Evolutionary conservation across 30 jellyfish, hydroid and myxozoan genomes (phyloP), one percentile per base, ranked within the genome.

Genomic region (Rhopilema esculentum): DNA sequence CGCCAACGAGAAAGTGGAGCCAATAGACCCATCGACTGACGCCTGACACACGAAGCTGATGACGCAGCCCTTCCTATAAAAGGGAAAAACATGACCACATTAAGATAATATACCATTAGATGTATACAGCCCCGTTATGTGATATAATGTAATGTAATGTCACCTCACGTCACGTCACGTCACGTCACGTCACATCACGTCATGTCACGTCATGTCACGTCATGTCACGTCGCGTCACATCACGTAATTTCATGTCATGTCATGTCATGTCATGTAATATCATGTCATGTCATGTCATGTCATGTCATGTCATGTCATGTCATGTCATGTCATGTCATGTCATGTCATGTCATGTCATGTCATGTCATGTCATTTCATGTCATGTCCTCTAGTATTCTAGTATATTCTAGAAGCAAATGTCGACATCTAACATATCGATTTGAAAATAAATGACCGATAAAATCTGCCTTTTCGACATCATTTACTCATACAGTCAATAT

Each of bases 21-120:
- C 98, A 92, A 66, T 92, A 92, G 22, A 92, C 82, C 50, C 66
- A 53, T 16, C 98, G 96, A 63, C 66, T 92, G 49, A 86, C 92
- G 26, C 98, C 98, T 32, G 92, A 83, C 20, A 92, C 98, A 0
- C 98, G 96, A 4, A 87, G 86, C 79, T 79, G 96, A 64, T 92
- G 98, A 31, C 98, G 98, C 19, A 92, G 22, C 26, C 98, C 98
- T 9, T 76, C 73, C 98, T 92, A 66, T 72, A 66, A 72, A n/a
- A 75, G 0, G 12, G 12, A 57, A 67, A 0, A 15, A 27, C 26
- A 63, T 20, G 61, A 49, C 0, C 0, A 0, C 16, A 22, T 64
- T 15, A 21, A 63, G 9, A 6, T 2, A 40, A 40, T 40, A 12
- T 12, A n/a, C n/a, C n/a, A n/a, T n/a, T n/a, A n/a, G n/a, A n/a